Conservation (phyloP, 2,888 invertebrate species). For the Lepidochrysops patricia region DNA sequence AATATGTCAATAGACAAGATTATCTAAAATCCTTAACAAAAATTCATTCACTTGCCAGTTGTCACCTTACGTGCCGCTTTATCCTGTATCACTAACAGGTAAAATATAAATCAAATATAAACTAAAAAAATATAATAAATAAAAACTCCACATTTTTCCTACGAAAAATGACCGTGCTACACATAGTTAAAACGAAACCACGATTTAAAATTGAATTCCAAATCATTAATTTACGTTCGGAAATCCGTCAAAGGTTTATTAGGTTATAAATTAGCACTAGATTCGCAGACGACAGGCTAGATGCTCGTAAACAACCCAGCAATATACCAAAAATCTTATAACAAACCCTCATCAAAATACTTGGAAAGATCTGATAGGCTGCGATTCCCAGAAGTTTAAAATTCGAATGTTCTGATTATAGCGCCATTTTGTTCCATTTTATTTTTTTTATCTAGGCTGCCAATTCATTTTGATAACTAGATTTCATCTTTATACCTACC, state of each 20-base stretch:
- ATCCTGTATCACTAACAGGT: neutral
- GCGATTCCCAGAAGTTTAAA: slow-evolving; percentile 29
- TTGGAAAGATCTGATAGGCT: slow-evolving; percentile 29
- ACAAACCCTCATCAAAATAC: slow-evolving; percentile 25
- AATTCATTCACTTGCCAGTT: neutral
- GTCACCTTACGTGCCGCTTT: neutral
- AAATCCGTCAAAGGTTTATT: slow-evolving; percentile 19
- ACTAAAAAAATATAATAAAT: too few relatives aligned
- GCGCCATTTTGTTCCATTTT: slow-evolving; percentile 19
- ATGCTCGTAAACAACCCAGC: slow-evolving; percentile 18
- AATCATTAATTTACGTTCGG: slow-evolving; percentile 16
- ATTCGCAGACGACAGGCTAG: slow-evolving; percentile 33
- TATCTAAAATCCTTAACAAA: neutral
- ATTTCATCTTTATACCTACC: neutral
- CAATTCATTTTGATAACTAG: neutral
- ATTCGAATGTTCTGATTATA: slow-evolving; percentile 22
- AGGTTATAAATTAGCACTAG: slow-evolving; percentile 32
- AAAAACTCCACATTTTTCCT: neutral
- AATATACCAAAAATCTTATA: slow-evolving; percentile 10
- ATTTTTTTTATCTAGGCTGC: neutral
- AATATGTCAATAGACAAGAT: too few relatives aligned
- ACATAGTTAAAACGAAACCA: neutral
- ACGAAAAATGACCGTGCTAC: neutral
- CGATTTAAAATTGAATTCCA: slow-evolving; percentile 16
- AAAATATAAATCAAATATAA: too few relatives aligned